These are phyloP conservation scores for Lamprologus lemairii DNA, from an alignment of 2,113 vertebrate species.

Conservation along the genomic window DNA sequence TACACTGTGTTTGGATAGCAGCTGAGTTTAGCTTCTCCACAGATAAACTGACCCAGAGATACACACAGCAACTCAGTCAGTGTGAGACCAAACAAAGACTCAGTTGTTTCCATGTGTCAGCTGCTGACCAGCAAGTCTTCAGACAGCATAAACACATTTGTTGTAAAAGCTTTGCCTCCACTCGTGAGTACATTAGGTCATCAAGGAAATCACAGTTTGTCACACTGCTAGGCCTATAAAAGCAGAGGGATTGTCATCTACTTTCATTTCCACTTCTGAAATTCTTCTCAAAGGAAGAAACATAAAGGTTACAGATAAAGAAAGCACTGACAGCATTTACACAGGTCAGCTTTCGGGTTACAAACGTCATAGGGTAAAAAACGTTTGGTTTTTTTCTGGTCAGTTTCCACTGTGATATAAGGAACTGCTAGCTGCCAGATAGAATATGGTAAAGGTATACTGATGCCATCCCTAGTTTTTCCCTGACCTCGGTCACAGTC, in stretches of 20 bases:
- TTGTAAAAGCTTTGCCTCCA: background rate
- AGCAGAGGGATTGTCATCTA: background rate
- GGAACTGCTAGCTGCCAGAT: background rate
- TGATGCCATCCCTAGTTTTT: background rate
- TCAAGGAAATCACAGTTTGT: background rate
- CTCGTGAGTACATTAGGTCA: background rate
- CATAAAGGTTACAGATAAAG: background rate
- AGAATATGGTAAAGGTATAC: background rate
- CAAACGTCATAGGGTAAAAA: background rate
- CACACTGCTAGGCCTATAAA: background rate
- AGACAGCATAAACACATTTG: background rate
- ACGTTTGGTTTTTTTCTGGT: background rate
- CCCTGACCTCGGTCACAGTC: background rate
- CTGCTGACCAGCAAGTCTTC: background rate
- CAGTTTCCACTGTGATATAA: background rate
- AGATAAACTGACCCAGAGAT: background rate
- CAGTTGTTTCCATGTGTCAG: background rate
- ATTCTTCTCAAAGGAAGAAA: background rate
- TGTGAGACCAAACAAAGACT: slow-evolving; percentile 18
- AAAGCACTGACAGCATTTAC: background rate
- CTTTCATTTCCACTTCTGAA: background rate
- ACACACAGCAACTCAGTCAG: background rate
- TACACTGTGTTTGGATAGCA: background rate
- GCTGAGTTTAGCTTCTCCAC: background rate
- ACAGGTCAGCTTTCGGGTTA: background rate